Conservation (phyloP, 2,113 vertebrate species). For the Poicephalus meyeri region DNA sequence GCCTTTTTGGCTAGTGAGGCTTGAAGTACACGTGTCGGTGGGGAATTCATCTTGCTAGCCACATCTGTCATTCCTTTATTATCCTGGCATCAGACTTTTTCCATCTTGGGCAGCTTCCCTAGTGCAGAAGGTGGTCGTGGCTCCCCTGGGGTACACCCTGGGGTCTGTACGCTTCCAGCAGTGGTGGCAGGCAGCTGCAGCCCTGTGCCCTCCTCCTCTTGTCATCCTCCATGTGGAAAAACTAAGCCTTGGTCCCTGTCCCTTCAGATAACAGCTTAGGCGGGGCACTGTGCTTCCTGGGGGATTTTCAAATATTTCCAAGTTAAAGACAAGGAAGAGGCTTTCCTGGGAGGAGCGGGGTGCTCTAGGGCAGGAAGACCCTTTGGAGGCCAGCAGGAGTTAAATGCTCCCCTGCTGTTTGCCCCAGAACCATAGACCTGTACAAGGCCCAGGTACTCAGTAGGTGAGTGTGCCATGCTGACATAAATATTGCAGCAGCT, state of each 20-base stretch:
- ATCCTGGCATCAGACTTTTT: neutral
- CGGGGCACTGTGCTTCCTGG: neutral
- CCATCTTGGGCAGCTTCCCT: neutral
- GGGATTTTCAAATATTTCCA: neutral
- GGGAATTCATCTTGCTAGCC: neutral
- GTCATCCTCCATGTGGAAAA: accelerated
- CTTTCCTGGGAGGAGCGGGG: accelerated
- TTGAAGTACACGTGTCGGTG: accelerated
- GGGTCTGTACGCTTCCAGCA: neutral
- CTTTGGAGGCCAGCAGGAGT: neutral
- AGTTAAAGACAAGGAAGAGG: neutral
- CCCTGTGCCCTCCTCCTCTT: neutral
- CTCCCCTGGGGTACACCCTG: accelerated
- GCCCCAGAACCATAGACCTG: neutral
- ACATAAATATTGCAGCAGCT: neutral
- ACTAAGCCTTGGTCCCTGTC: neutral
- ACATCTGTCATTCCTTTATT: neutral
- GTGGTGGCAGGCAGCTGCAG: accelerated
- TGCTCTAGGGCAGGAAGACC: neutral
- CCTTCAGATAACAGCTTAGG: neutral
- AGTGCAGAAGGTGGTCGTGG: neutral
- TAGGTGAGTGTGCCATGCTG: neutral
- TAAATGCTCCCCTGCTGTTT: neutral
- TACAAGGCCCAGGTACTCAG: neutral
- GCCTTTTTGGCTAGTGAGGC: neutral